phyloP scores from a whole-genome alignment of 2,797 vertebrate genomes.

The Tapirus indicus region DNA sequence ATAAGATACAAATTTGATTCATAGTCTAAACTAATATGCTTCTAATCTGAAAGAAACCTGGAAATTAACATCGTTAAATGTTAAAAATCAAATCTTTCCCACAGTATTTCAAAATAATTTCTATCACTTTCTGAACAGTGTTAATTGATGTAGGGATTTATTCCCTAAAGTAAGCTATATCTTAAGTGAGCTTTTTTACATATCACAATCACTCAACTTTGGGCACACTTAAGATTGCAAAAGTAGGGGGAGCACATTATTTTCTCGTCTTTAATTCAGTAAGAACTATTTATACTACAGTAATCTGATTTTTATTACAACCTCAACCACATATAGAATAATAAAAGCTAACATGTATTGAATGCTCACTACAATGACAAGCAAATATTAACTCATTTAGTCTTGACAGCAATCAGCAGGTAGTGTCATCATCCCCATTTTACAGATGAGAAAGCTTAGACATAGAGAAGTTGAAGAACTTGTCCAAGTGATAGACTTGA shows the following conservation, averaged over 20 bases:
- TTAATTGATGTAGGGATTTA: background rate
- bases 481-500: background rate
- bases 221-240: background rate
- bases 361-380: background rate
- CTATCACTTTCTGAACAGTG: conserved; percentile 35
- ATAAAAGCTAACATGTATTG: background rate
- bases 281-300: conserved; percentile 4
- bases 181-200: background rate
- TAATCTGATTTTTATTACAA: conserved; percentile 45
- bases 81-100: conserved; percentile 21
- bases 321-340: background rate
- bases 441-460: background rate
- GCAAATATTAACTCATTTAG: background rate
- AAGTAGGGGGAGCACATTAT: background rate
- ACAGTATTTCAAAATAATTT: conserved; percentile 3
- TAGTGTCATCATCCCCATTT: background rate
- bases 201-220: background rate
- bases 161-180: conserved; percentile 56
- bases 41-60: background rate
- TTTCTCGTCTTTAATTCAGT: conserved; percentile 1
- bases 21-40: background rate
- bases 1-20: background rate
- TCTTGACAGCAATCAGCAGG: background rate
- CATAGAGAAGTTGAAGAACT: background rate
- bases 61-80: background rate